A percentile compares a stretch with the other conserved stretches of the same genome.
Conservation (phyloP, 2,797 vertebrate species). For the Synaphobranchus kaupii region DNA sequence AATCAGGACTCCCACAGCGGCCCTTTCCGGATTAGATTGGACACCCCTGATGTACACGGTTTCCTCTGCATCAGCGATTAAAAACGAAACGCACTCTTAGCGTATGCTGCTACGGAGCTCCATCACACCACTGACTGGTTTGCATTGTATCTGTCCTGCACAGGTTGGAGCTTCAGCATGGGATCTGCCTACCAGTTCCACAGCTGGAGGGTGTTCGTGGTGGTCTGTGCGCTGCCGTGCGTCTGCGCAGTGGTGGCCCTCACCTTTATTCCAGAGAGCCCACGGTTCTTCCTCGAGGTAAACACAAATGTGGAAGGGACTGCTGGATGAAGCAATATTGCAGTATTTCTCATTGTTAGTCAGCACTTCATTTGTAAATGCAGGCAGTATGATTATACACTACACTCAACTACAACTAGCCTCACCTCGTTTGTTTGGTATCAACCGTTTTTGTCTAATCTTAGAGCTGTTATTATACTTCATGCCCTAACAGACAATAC, state of each 20-base stretch:
- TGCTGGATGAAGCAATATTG: not conserved
- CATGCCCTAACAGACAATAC: not conserved
- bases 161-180: slow-evolving; percentile 99
- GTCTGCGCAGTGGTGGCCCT: slow-evolving; percentile 93
- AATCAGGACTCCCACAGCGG: too few species aligned
- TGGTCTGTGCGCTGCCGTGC: slow-evolving; percentile 92
- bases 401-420: not conserved
- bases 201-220: slow-evolving; percentile 97
- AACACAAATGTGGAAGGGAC: slow-evolving; percentile 17
- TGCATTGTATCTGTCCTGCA: slow-evolving; percentile 12
- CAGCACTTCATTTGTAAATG: not conserved
- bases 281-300: slow-evolving; percentile 91
- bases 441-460: not conserved
- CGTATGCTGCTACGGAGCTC: not conserved
- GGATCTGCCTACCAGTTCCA: slow-evolving; percentile 98
- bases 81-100: not conserved
- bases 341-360: not conserved
- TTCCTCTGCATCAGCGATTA: not conserved
- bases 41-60: not conserved
- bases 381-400: not conserved
- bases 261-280: slow-evolving; percentile 97
- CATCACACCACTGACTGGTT: not conserved
- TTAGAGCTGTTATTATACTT: not conserved
- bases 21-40: too few species aligned
- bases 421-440: not conserved